These are phyloP conservation scores for Gonatopus flavifemur DNA, from an alignment of 1,140 invertebrate genomes.

Conservation along the genomic window DNA sequence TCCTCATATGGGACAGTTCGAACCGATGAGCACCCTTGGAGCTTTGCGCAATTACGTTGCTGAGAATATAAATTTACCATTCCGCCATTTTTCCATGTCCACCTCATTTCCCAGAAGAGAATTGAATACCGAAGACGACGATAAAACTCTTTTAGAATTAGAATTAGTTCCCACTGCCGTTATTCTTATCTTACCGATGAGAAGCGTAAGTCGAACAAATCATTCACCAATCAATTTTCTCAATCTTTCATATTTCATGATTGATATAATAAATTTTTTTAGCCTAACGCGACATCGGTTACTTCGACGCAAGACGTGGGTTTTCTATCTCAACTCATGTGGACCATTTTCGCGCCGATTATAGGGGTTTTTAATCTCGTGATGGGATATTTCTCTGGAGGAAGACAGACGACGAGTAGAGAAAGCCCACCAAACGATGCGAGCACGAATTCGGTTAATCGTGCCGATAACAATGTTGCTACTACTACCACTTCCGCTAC, in stretches of 20 bases:
- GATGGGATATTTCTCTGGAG: conserved; percentile 38
- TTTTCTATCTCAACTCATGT: conserved; percentile 41
- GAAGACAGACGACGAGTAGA: background rate
- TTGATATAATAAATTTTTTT: too few relatives aligned
- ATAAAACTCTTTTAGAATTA: conserved; percentile 66
- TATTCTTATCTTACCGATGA: conserved; percentile 73
- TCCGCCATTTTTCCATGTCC: conserved; percentile 68
- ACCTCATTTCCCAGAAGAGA: conserved; percentile 79
- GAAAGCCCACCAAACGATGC: background rate
- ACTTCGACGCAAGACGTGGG: conserved; percentile 30
- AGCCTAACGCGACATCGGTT: conserved; percentile 32
- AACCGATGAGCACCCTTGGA: conserved; percentile 60
- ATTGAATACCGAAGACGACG: conserved; percentile 66
- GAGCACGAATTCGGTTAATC: conserved; percentile 4
- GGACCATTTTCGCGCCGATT: conserved; percentile 41
- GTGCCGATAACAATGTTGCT: conserved; percentile 4
- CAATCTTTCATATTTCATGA: background rate
- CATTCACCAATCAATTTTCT: too few relatives aligned
- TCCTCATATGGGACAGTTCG: conserved; percentile 66
- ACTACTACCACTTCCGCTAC: too few relatives aligned
- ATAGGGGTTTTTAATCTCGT: conserved; percentile 42
- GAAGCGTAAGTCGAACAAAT: conserved; percentile 34
- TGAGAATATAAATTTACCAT: conserved; percentile 58
- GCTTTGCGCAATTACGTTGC: conserved; percentile 63
- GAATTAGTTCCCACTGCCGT: conserved; percentile 79